Conservation (phyloP, 92 coral and sea anemone genomes). For the Paramuricea clavata region DNA sequence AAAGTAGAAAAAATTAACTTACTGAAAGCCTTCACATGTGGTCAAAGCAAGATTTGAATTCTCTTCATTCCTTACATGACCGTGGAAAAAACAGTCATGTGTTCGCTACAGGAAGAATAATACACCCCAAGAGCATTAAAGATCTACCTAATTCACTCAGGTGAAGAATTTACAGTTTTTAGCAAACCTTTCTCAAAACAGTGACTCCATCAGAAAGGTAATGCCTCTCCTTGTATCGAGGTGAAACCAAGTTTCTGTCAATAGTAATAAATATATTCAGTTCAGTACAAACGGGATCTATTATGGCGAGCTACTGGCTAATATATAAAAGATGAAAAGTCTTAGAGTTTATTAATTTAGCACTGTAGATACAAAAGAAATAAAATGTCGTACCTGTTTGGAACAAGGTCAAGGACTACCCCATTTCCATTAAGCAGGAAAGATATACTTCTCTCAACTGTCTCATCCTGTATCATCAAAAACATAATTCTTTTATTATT, state of each 20-base stretch:
- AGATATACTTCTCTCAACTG: constrained; percentile 19
- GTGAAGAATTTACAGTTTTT: too few species aligned
- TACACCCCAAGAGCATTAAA: too few species aligned
- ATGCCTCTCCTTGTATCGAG: constrained; percentile 30
- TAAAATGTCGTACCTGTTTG: constrained; percentile 44
- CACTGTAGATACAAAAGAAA: too few species aligned
- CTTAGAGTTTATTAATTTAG: too few species aligned
- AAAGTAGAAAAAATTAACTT: neutral
- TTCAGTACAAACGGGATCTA: neutral
- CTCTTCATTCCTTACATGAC: constrained; percentile 63
- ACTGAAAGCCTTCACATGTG: constrained; percentile 73
- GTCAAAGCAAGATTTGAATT: constrained; percentile 69
- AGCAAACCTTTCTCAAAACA: constrained; percentile 31
- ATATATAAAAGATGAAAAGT: too few species aligned
- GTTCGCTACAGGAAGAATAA: neutral
- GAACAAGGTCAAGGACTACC: constrained; percentile 19
- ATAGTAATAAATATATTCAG: neutral
- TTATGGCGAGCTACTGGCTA: neutral
- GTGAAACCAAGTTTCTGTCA: constrained; percentile 7
- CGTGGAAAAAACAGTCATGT: constrained; percentile 73
- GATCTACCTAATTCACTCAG: too few species aligned
- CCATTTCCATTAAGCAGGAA: neutral
- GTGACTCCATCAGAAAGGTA: constrained; percentile 8
- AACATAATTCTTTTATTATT: too few species aligned
- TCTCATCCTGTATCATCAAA: neutral